A percentile compares a stretch with the other conserved stretches of the same genome.
These are phyloP conservation scores for Chionoecetes opilio DNA, from an alignment of 1,140 invertebrate genomes.

Conservation along the genomic window DNA sequence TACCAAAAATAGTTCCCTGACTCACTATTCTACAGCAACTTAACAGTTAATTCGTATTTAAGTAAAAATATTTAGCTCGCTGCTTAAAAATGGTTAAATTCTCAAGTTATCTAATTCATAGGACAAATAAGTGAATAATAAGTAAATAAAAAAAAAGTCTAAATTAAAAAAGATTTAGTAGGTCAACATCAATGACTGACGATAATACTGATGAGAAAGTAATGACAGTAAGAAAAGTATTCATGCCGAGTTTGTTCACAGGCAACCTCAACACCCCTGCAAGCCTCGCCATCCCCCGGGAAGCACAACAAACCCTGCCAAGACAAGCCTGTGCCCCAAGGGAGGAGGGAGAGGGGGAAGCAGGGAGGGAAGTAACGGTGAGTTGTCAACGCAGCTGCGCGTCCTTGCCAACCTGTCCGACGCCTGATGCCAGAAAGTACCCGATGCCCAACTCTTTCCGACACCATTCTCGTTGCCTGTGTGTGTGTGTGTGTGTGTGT, in stretches of 20 bases:
- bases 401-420: slow-evolving; percentile 9
- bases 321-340: not conserved
- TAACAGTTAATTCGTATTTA: no score
- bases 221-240: no score
- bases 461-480: not conserved
- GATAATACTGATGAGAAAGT: not conserved
- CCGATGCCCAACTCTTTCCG: not conserved
- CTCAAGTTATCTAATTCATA: no score
- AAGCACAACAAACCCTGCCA: not conserved
- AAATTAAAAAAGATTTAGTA: no score
- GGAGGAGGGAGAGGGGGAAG: not conserved
- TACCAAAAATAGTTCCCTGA: no score
- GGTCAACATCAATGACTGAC: not conserved
- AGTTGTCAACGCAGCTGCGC: not conserved
- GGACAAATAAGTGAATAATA: no score
- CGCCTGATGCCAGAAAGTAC: not conserved
- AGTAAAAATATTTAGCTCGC: no score
- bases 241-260: no score
- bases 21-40: no score
- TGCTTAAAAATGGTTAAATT: no score
- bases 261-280: not conserved
- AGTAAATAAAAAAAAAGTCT: no score
- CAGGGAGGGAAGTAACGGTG: not conserved
- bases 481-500: slow-evolving; percentile 42
- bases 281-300: not conserved